These are phyloP conservation scores for Cheirogaleus major DNA, from an alignment of 2,797 vertebrate species.

Conservation along the genomic window DNA sequence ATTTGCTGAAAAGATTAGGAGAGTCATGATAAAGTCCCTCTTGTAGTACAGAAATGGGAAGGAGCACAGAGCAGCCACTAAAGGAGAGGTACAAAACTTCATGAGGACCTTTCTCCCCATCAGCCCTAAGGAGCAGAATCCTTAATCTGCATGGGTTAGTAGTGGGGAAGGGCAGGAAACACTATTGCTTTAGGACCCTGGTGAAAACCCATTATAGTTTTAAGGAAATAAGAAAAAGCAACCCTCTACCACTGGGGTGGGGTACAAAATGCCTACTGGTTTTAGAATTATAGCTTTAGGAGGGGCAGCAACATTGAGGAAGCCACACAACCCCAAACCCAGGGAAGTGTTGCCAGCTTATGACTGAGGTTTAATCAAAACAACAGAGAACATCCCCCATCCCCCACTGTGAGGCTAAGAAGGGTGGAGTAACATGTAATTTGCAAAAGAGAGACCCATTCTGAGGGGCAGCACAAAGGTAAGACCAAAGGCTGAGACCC, in stretches of 20 bases:
- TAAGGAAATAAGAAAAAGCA: not conserved
- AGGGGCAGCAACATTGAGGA: not conserved
- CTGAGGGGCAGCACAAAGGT: not conserved
- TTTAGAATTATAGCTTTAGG: not conserved
- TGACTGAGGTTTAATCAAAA: not conserved
- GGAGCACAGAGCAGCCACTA: not conserved
- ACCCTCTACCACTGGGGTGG: not conserved
- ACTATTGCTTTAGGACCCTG: not conserved
- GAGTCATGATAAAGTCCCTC: not conserved
- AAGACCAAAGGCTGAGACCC: not conserved
- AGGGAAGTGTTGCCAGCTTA: not conserved
- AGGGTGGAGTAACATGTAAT: not conserved
- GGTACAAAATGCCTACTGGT: not conserved
- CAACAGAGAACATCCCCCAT: not conserved
- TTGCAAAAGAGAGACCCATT: not conserved
- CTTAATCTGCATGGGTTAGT: not conserved
- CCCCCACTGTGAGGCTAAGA: not conserved
- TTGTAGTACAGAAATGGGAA: not conserved
- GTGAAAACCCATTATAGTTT: not conserved
- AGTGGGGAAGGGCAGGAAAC: not conserved
- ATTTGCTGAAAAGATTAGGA: not conserved
- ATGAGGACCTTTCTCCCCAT: not conserved
- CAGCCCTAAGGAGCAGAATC: not conserved
- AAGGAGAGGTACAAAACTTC: not conserved
- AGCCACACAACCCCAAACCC: not conserved